phyloP scores from a whole-genome alignment of 2,797 vertebrate genomes.

The Tadarida brasiliensis region DNA sequence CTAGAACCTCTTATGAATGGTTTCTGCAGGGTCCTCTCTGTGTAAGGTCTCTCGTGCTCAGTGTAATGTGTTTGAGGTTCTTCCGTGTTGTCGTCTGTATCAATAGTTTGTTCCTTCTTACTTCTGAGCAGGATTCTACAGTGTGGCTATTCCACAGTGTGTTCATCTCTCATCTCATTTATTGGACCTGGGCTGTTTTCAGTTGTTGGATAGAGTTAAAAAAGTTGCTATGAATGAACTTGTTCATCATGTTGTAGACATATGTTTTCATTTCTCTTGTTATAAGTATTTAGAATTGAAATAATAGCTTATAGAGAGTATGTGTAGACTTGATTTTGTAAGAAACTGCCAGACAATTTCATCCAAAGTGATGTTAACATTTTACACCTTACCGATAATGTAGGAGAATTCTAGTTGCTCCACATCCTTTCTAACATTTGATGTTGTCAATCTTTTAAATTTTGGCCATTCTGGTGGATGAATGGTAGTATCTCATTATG shows the following conservation, averaged over 20 bases:
- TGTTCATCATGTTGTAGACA: neutral
- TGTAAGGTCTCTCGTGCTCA: neutral
- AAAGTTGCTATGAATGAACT: constrained; percentile 14
- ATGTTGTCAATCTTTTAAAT: neutral
- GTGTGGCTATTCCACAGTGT: neutral
- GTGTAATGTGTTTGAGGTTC: neutral
- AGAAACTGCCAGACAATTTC: neutral
- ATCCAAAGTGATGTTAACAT: constrained; percentile 37
- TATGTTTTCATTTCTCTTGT: constrained; percentile 37
- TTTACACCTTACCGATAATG: neutral
- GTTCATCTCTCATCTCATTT: neutral
- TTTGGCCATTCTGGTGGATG: neutral
- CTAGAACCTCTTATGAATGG: neutral
- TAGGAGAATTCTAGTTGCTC: constrained; percentile 5
- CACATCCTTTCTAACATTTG: neutral
- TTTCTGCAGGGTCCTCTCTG: neutral
- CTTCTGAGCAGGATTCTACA: neutral
- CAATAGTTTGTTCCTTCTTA: neutral
- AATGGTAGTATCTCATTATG: neutral
- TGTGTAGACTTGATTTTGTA: constrained; percentile 25
- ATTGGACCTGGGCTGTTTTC: neutral
- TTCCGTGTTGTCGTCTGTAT: neutral
- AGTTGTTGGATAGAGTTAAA: neutral
- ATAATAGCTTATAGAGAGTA: neutral
- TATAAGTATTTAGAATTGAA: constrained; percentile 28